Evolutionary conservation across 92 coral and sea anemone species (phyloP).

Genomic region (Porites evermanni): DNA sequence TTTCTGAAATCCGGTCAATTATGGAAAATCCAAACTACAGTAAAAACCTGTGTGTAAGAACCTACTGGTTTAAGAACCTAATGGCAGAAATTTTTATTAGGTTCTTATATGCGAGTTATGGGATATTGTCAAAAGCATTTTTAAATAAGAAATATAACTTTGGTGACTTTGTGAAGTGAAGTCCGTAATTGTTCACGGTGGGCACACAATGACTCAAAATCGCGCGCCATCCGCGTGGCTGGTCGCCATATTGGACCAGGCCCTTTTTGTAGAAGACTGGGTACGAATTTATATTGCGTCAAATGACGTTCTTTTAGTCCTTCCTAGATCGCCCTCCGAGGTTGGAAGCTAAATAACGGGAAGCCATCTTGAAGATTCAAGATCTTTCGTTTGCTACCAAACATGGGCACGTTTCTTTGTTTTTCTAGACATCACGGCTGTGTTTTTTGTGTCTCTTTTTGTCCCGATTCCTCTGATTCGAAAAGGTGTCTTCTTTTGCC

Average conservation of each 20-base stretch:
- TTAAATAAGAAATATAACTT: no score
- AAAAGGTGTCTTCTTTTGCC: slow-evolving; percentile 23
- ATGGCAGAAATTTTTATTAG: no score
- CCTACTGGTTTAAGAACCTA: no score
- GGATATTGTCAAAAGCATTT: no score
- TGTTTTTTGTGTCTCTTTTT: slow-evolving; percentile 18
- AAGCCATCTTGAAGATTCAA: neutral
- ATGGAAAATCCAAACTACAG: neutral
- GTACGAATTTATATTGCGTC: neutral
- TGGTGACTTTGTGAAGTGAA: no score
- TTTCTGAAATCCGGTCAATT: no score
- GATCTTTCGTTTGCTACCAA: slow-evolving; percentile 22
- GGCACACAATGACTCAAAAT: slow-evolving; percentile 18
- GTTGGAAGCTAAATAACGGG: neutral
- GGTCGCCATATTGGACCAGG: slow-evolving; percentile 35
- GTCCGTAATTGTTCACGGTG: neutral
- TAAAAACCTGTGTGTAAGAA: no score
- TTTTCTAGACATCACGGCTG: slow-evolving; percentile 20
- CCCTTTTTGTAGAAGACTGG: slow-evolving; percentile 7
- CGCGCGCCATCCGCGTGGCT: slow-evolving; percentile 16
- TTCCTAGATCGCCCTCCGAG: slow-evolving; percentile 19
- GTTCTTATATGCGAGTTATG: no score
- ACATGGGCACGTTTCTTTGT: slow-evolving; percentile 17
- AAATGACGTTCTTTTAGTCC: slow-evolving; percentile 2
- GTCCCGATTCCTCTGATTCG: slow-evolving; percentile 10